Evolutionary conservation across 2,888 invertebrate genomes (phyloP), one percentile per base, ranked within the genome.

Genomic region (Lasioglossum oenotherae): DNA sequence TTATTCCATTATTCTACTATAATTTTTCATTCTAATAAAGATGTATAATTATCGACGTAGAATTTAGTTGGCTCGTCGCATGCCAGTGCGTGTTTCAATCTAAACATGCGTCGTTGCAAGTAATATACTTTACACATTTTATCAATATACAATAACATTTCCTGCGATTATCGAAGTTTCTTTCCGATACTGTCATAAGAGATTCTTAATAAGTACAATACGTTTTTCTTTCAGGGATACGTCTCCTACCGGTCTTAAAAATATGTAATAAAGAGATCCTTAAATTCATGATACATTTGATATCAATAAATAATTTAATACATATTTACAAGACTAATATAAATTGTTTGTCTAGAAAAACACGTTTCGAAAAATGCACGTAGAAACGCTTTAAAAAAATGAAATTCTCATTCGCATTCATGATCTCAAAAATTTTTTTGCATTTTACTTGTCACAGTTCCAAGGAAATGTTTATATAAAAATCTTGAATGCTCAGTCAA

Each of bases 231-330:
- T 81, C 16, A 74, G 74, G 77, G 81, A 77, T 78, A 81, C 35
- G 77, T 35, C 27, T 57, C 73, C 79, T 5, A 12, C 4, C 57
- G 41, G 57, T 38, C 38, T 78, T 73, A 85, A 84, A 80, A 80
- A 78, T 44, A 69, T 75, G 19, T 78, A 38, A 75, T 60, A 38
- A 38, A 78, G 81, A 84, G 81, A 86, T 84, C 84, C 78, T 78
- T 44, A 31, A 78, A 78, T 78, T 41, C 76, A 49, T 64, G 72
- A 60, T 84, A 77, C 41, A 60, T 74, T 72, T 78, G 31, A 77
- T 74, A 53, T 77, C 23, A 84, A 85, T 89, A 88, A 86, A 89
- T 89, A 86, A 81, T 82, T 88, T 89, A 84, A 89, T 87, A 87
- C 77, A 82, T 84, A 84, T 86, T 69, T 86, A 86, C 86, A 86